phyloP scores from a whole-genome alignment of 2,113 vertebrate species.

The Irena cyanogastra region DNA sequence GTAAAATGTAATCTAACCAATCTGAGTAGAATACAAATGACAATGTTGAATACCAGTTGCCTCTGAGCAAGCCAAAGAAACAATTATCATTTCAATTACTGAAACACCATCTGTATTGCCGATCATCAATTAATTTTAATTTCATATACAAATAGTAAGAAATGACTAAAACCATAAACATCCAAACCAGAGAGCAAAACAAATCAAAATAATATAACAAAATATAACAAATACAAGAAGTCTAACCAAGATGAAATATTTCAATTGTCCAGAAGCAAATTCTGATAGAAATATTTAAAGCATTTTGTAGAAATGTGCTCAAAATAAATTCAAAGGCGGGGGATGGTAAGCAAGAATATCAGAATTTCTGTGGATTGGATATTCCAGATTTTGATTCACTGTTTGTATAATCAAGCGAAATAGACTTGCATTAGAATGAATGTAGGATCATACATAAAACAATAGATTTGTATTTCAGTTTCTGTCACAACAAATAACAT shows the following conservation, averaged over 20 bases:
- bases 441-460: not conserved
- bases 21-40: not conserved
- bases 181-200: not conserved
- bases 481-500: not conserved
- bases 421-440: not conserved
- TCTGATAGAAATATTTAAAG: not conserved
- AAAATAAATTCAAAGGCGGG: not conserved
- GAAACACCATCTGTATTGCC: not conserved
- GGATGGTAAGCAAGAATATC: not conserved
- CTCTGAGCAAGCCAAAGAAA: not conserved
- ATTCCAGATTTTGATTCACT: not conserved
- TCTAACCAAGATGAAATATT: not conserved
- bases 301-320: not conserved
- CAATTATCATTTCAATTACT: not conserved
- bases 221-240: not conserved
- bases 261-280: not conserved
- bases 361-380: not conserved
- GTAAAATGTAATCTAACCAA: not conserved
- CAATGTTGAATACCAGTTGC: not conserved
- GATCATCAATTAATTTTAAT: not conserved
- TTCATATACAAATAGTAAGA: not conserved
- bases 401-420: not conserved
- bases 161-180: not conserved
- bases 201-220: not conserved
- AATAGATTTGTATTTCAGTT: not conserved